phyloP scores from a whole-genome alignment of 2,797 vertebrate genomes.

The Basileuterus tristriatus region DNA sequence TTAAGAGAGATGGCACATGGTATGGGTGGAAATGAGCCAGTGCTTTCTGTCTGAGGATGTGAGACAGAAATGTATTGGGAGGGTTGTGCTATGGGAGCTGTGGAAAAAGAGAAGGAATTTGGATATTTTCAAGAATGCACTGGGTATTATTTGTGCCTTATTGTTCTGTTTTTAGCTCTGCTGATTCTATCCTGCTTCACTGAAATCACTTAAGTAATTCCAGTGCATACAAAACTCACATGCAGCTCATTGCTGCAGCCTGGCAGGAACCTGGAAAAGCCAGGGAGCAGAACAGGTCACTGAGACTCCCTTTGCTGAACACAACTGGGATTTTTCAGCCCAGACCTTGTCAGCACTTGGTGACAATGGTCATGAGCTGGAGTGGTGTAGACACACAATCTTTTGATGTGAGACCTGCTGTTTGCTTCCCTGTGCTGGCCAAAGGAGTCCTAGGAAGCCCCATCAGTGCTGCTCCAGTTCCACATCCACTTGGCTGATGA shows the following conservation, averaged over 20 bases:
- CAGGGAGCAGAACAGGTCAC: not conserved
- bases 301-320: not conserved
- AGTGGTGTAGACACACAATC: not conserved
- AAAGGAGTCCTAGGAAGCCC: not conserved
- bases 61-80: not conserved
- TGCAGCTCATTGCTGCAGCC: not conserved
- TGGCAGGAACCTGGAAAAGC: not conserved
- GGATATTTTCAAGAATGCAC: not conserved
- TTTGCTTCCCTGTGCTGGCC: not conserved
- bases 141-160: not conserved
- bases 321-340: not conserved
- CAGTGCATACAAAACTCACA: not conserved
- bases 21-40: not conserved
- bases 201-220: not conserved
- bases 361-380: not conserved
- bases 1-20: not conserved
- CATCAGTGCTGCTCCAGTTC: rapidly evolving
- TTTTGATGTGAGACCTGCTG: rapidly evolving
- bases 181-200: not conserved
- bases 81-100: not conserved
- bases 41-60: not conserved
- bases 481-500: rapidly evolving
- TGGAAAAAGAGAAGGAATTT: not conserved
- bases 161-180: not conserved
- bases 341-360: not conserved